Evolutionary conservation across 2,113 vertebrate species (phyloP), one percentile per base, ranked within the genome.

Genomic region (Myiozetetes cayanensis): DNA sequence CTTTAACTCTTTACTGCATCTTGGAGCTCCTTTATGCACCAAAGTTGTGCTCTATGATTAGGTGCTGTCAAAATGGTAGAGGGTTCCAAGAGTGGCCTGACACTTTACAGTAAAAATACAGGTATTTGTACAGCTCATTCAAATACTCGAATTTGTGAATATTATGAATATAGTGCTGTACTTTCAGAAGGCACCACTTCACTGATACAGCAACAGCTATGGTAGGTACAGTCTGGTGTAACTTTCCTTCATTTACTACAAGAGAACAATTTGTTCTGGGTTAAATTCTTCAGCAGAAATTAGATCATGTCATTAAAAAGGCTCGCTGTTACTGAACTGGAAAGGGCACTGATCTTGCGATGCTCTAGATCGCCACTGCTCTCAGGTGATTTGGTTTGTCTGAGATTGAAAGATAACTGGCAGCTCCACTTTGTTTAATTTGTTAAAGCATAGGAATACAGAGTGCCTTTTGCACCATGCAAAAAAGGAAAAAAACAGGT

Each of bases 251-350:
- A n/a, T 67, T 90, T 84, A 81, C 50, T 39, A 25, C 43, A 49
- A 53, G 25, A 76, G 25, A 53, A 59, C 39, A 33, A 50, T 74
- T 92, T 86, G 83, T 93, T 74, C 59, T 86, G 88, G 74, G 39
- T 18, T 90, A 92, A 84, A 77, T 67, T 59, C 59, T 90, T 80
- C 85, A 71, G 24, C 46, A 90, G 83, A 92, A 90, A 90, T 80
- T 84, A 77, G 75, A 80, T 76, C 41, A 83, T 7, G 15, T 46
- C 49, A 79, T 84, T 95, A 84, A 81, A 91, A 93, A 50, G 19
- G 21, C 16, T 74, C 14, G 53, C 68, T 83, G 8, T 30, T 50
- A 71, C 63, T 81, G 68, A 88, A 90, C 33, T 84, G 76, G 63
- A 96, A 95, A 92, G 68, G 37, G 66, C 77, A 91, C 27, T 6